Conservation (phyloP, 2,888 invertebrate species). For the Drosophila eohydei region DNA sequence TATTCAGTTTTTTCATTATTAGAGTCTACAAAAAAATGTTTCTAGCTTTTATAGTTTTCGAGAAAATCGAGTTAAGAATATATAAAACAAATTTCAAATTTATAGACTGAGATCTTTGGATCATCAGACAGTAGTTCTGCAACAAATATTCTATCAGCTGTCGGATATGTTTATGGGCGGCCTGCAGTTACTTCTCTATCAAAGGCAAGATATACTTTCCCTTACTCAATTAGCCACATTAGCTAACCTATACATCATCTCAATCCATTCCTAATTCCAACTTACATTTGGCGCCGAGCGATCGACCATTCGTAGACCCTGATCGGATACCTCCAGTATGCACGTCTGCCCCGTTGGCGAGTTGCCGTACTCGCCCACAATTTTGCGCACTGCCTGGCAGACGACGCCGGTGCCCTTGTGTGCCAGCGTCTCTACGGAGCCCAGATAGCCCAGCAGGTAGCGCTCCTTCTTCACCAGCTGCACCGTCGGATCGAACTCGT, state of each 20-base stretch:
- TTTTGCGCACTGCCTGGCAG: constrained; percentile 95
- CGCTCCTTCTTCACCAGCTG: constrained; percentile 94
- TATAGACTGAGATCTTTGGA: too few relatives aligned
- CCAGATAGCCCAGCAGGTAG: constrained; percentile 96
- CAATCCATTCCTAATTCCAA: constrained; percentile 3
- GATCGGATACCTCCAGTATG: constrained; percentile 97
- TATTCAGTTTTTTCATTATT: too few relatives aligned
- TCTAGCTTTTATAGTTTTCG: background rate
- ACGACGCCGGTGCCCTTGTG: constrained; percentile 99
- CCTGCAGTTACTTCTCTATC: background rate
- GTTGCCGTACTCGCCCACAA: constrained; percentile 89
- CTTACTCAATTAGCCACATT: background rate
- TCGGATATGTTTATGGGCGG: background rate
- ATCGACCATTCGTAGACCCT: constrained; percentile 97
- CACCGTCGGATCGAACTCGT: constrained; percentile 95
- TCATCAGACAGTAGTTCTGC: too few relatives aligned
- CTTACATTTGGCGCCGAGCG: constrained; percentile 87
- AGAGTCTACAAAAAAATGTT: too few relatives aligned
- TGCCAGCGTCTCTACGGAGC: constrained; percentile 97
- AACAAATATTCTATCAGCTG: background rate
- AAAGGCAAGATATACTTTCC: background rate
- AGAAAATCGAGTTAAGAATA: background rate
- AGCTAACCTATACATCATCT: background rate
- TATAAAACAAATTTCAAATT: too few relatives aligned
- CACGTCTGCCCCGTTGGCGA: constrained; percentile 92